Percentiles rank a stretch among this genome's conserved stretches.
Conservation (phyloP, 2,888 invertebrate genomes). For the Athalia cordata region DNA sequence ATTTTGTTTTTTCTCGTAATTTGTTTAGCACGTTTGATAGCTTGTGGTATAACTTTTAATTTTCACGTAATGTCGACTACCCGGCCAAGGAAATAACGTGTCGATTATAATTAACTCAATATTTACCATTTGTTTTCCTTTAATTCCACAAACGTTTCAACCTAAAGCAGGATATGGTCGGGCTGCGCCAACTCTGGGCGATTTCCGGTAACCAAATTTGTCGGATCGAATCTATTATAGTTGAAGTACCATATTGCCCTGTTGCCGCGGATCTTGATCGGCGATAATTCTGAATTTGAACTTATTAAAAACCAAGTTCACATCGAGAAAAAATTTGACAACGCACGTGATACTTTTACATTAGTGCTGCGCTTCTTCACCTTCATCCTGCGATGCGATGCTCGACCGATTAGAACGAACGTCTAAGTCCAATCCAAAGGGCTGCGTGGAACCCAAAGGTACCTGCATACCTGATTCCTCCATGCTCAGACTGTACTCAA, state of each 20-base stretch:
- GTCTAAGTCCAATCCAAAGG: conserved; percentile 79
- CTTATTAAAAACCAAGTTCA: neutral
- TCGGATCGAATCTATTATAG: neutral
- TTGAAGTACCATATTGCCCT: conserved; percentile 3
- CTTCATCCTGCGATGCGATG: conserved; percentile 76
- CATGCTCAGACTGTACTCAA: conserved; percentile 77
- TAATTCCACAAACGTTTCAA: conserved; percentile 10
- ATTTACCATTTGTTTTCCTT: neutral
- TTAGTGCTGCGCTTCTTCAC: conserved; percentile 63
- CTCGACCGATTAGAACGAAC: conserved; percentile 78
- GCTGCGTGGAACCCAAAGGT: conserved; percentile 74
- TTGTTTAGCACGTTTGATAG: conserved; percentile 29
- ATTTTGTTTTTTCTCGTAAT: neutral
- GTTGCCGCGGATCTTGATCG: conserved; percentile 1
- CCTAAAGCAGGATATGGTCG: conserved; percentile 30
- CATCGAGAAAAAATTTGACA: neutral
- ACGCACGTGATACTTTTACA: no score
- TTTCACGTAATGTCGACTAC: neutral
- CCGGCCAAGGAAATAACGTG: neutral
- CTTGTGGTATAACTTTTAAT: neutral
- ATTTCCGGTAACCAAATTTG: conserved; percentile 3
- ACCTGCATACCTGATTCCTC: conserved; percentile 67
- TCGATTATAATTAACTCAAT: conserved; percentile 11
- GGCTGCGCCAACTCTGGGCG: neutral
- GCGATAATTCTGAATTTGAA: neutral